Conservation (phyloP, 2,888 invertebrate genomes). For the Drosophila antonietae region DNA sequence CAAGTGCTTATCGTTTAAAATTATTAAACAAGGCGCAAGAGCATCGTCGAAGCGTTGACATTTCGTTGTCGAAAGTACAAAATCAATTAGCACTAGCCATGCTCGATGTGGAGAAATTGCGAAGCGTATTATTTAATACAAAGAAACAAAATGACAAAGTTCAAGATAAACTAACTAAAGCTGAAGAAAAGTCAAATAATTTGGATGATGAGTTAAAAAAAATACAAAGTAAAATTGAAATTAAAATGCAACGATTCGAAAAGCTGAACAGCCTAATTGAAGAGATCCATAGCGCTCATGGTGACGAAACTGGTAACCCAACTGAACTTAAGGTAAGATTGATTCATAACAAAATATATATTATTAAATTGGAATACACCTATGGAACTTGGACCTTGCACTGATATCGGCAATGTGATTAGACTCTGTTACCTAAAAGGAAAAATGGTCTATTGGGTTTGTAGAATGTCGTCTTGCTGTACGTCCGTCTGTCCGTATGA, state of each 20-base stretch:
- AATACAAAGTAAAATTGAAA: slow-evolving; percentile 84
- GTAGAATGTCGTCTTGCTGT: no score
- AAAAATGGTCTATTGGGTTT: no score
- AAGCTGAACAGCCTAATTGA: slow-evolving; percentile 86
- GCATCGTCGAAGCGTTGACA: slow-evolving; percentile 84
- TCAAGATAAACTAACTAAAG: slow-evolving; percentile 78
- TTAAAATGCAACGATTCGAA: slow-evolving; percentile 86
- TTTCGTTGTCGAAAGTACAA: slow-evolving; percentile 85
- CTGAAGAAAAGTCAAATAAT: slow-evolving; percentile 85
- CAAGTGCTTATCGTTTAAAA: slow-evolving; percentile 86
- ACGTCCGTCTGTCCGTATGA: no score
- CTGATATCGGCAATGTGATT: no score
- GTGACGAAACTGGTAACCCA: slow-evolving; percentile 87
- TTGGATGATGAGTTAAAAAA: slow-evolving; percentile 85
- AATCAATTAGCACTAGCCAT: slow-evolving; percentile 86
- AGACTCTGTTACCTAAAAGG: no score
- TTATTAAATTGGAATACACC: no score
- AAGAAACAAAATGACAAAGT: slow-evolving; percentile 70
- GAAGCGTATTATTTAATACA: slow-evolving; percentile 65
- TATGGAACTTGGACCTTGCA: no score
- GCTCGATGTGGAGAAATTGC: slow-evolving; percentile 84
- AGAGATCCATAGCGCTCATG: slow-evolving; percentile 61
- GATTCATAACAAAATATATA: no score
- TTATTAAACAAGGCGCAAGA: slow-evolving; percentile 85
- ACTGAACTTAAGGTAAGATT: slow-evolving; percentile 58